Evolutionary conservation across 2,888 invertebrate species (phyloP).

Genomic region (Danaus chrysippus): DNA sequence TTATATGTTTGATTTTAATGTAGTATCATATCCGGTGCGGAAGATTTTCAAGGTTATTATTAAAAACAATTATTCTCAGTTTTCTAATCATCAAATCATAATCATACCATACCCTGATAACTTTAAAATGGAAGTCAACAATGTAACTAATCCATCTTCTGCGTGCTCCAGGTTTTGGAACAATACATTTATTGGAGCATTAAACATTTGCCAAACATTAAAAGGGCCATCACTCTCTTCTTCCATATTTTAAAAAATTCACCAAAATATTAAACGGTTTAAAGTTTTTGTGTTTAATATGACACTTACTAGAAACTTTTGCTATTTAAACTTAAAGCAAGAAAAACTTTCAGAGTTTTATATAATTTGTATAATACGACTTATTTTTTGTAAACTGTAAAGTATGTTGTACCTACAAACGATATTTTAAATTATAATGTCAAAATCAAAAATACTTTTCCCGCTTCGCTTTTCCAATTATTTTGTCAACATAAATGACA

Average conservation of each 20-base stretch:
- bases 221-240: slow-evolving; percentile 70
- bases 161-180: slow-evolving; percentile 78
- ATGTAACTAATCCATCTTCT: slow-evolving; percentile 74
- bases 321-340: not conserved
- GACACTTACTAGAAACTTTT: not conserved
- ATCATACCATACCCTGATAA: slow-evolving; percentile 62
- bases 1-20: too few species aligned
- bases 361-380: too few species aligned
- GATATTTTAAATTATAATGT: not conserved
- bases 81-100: not conserved
- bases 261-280: not conserved
- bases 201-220: slow-evolving; percentile 82
- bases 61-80: not conserved
- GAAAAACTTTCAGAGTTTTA: too few species aligned
- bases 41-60: too few species aligned
- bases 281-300: slow-evolving; percentile 1
- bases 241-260: slow-evolving; percentile 48
- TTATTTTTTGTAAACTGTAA: too few species aligned
- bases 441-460: slow-evolving; percentile 4
- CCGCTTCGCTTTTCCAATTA: not conserved
- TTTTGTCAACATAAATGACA: not conserved
- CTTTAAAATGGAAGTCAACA: slow-evolving; percentile 80
- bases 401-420: not conserved
- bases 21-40: too few species aligned
- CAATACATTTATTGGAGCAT: slow-evolving; percentile 78